These are phyloP conservation scores for Mionectes macconnelli DNA, from an alignment of 2,113 vertebrate genomes.

Conservation along the genomic window DNA sequence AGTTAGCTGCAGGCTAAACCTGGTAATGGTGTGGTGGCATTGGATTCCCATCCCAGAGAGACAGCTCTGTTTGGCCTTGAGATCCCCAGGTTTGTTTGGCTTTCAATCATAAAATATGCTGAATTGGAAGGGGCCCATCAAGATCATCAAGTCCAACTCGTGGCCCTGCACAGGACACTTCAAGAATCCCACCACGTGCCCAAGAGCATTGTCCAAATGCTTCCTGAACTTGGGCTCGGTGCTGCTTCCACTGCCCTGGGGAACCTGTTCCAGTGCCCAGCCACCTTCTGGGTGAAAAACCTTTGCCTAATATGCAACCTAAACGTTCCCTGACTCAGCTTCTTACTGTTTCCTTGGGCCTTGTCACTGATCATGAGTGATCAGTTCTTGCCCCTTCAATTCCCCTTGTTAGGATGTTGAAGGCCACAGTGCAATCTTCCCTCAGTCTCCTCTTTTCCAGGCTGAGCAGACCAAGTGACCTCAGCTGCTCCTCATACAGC, in stretches of 20 bases:
- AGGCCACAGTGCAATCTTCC: rapidly evolving
- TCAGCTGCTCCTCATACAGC: background rate
- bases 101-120: background rate
- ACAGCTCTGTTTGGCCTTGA: background rate
- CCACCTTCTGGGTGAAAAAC: background rate
- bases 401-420: rapidly evolving
- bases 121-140: background rate
- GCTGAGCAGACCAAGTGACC: background rate
- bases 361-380: background rate
- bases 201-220: background rate
- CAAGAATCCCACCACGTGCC: background rate
- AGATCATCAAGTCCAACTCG: background rate
- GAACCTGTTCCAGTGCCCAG: background rate
- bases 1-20: background rate
- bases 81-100: background rate
- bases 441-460: background rate
- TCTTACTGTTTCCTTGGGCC: background rate
- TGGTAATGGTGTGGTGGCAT: background rate
- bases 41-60: background rate
- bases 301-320: background rate
- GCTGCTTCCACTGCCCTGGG: background rate
- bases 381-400: background rate
- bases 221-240: background rate
- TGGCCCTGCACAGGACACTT: background rate
- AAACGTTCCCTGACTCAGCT: background rate